Evolutionary conservation across 2,113 vertebrate genomes (phyloP).

Genomic region (Athene cunicularia): DNA sequence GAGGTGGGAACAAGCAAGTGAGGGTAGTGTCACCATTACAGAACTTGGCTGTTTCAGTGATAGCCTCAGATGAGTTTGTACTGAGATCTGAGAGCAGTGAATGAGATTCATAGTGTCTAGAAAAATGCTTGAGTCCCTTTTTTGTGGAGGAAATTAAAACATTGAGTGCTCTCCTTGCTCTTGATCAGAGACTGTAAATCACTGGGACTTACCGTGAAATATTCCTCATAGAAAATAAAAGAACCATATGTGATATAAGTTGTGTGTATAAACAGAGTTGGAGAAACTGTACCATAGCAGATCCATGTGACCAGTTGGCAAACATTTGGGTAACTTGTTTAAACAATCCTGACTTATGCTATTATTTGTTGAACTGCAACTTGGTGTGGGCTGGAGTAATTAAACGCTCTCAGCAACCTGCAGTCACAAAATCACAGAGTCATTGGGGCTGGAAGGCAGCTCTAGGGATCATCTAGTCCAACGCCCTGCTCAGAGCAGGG

Average conservation of each 20-base stretch:
- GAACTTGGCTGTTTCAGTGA: neutral
- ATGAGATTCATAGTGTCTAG: neutral
- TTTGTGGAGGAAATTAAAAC: neutral
- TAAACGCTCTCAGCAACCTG: neutral
- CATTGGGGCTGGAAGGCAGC: neutral
- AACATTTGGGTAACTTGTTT: constrained; percentile 2
- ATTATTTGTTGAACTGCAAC: constrained; percentile 1
- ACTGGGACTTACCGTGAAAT: neutral
- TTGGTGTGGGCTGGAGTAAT: neutral
- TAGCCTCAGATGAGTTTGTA: neutral
- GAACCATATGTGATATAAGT: neutral
- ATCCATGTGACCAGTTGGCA: neutral
- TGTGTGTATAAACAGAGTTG: neutral
- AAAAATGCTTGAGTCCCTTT: neutral
- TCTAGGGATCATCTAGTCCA: neutral
- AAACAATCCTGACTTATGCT: constrained; percentile 29
- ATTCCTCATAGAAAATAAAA: neutral
- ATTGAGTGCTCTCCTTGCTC: neutral
- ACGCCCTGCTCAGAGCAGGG: neutral
- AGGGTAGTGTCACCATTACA: neutral
- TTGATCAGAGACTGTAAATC: neutral
- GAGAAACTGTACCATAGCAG: neutral
- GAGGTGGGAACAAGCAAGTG: neutral
- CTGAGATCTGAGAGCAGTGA: neutral
- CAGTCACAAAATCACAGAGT: neutral